Percentiles rank a stretch among this genome's conserved stretches.
phyloP scores from a whole-genome alignment of 2,888 invertebrate genomes.

The Apotomis turbidana region DNA sequence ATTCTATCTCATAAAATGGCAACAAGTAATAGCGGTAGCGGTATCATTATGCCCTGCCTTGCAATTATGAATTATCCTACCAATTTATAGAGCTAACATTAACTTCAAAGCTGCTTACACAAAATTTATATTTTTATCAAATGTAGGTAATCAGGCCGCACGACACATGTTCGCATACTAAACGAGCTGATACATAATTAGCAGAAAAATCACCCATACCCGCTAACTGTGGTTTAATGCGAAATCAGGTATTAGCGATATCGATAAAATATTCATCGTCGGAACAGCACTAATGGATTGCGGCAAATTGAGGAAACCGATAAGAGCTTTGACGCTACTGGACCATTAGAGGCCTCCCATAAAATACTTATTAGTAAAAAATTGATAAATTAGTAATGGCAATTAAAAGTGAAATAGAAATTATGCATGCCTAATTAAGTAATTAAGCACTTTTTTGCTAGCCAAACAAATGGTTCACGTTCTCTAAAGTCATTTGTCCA shows the following conservation, averaged over 20 bases:
- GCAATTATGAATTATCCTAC: neutral
- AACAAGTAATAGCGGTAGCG: neutral
- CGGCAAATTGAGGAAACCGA: slow-evolving; percentile 44
- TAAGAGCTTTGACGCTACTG: slow-evolving; percentile 47
- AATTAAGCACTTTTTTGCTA: neutral
- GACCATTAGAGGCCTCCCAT: slow-evolving; percentile 44
- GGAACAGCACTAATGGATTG: slow-evolving; percentile 43
- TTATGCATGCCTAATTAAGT: neutral
- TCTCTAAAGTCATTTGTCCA: too few species aligned
- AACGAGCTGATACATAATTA: slow-evolving; percentile 40
- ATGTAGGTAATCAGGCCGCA: slow-evolving; percentile 32
- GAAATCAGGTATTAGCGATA: slow-evolving; percentile 35
- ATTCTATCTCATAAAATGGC: too few species aligned
- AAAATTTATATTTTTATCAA: slow-evolving; percentile 25
- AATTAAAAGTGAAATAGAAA: neutral
- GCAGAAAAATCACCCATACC: slow-evolving; percentile 33
- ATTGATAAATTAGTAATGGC: neutral
- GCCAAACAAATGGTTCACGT: too few species aligned
- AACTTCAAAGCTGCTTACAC: neutral
- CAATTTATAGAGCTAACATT: neutral
- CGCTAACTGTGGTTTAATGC: slow-evolving; percentile 36
- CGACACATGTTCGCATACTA: slow-evolving; percentile 33
- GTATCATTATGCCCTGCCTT: neutral
- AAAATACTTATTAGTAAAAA: slow-evolving; percentile 28
- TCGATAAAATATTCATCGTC: slow-evolving; percentile 37